phyloP scores from a whole-genome alignment of 2,113 vertebrate genomes.

The Microtus richardsoni region DNA sequence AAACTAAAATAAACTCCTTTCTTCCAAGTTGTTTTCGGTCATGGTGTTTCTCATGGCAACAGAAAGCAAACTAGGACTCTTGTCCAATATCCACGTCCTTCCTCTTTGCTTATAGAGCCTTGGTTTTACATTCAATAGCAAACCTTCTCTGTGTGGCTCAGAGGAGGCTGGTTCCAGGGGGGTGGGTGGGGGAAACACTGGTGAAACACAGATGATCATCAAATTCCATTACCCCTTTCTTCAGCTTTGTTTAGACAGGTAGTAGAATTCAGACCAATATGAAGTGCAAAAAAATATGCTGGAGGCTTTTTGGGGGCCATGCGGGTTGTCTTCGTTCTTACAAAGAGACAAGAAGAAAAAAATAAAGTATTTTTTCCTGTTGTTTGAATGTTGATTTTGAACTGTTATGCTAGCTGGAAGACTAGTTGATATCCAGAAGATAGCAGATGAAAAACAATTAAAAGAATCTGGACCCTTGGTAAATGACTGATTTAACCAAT shows the following conservation, averaged over 20 bases:
- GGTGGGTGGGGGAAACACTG: background rate
- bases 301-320: background rate
- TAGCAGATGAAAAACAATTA: background rate
- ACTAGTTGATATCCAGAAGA: conserved; percentile 20
- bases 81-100: background rate
- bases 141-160: background rate
- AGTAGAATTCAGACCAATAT: conserved; percentile 6
- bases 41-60: background rate
- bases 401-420: background rate
- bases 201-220: background rate
- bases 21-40: background rate
- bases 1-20: background rate
- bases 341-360: conserved; percentile 15
- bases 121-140: background rate
- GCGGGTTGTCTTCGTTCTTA: conserved; percentile 21
- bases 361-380: conserved; percentile 4
- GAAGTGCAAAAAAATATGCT: background rate
- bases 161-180: background rate
- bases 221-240: background rate
- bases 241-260: background rate
- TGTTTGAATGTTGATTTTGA: conserved; percentile 28
- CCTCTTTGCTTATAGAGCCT: conserved; percentile 1
- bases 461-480: conserved; percentile 36
- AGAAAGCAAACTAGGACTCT: background rate
- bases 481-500: conserved; percentile 12